Conservation (phyloP, 2,113 vertebrate genomes). For the Cheilinus undulatus region DNA sequence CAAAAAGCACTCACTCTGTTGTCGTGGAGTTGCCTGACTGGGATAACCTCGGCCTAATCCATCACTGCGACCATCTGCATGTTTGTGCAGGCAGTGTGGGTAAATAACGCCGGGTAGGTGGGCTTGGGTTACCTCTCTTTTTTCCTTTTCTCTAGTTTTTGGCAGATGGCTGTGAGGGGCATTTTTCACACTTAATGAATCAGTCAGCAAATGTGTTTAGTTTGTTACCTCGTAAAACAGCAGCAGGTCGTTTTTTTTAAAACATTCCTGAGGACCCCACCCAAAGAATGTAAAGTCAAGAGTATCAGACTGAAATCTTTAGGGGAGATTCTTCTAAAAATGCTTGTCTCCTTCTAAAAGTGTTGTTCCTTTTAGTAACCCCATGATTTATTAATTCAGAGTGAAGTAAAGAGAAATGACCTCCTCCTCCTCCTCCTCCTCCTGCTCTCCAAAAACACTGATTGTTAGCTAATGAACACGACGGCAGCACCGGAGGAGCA, state of each 20-base stretch:
- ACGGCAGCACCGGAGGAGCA: slow-evolving; percentile 59
- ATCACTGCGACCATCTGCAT: slow-evolving; percentile 76
- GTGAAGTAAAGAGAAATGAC: not conserved
- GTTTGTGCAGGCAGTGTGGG: slow-evolving; percentile 78
- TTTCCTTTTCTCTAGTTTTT: slow-evolving; percentile 36
- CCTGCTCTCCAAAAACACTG: slow-evolving; percentile 50
- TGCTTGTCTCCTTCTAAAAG: not conserved
- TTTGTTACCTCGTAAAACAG: slow-evolving; percentile 71
- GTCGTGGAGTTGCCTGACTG: slow-evolving; percentile 58
- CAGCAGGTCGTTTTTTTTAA: slow-evolving; percentile 54
- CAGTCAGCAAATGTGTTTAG: slow-evolving; percentile 75
- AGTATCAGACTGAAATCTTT: slow-evolving; percentile 43
- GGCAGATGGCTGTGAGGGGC: slow-evolving; percentile 63
- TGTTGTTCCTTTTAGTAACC: not conserved
- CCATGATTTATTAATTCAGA: slow-evolving; percentile 31
- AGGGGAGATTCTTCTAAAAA: slow-evolving; percentile 44
- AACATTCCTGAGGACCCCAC: slow-evolving; percentile 64
- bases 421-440: slow-evolving; percentile 4
- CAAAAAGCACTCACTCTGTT: slow-evolving; percentile 65
- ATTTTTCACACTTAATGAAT: slow-evolving; percentile 78
- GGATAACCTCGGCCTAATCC: slow-evolving; percentile 77
- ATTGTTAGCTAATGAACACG: slow-evolving; percentile 76
- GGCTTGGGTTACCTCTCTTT: slow-evolving; percentile 69
- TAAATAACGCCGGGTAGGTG: slow-evolving; percentile 78
- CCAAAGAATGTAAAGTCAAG: slow-evolving; percentile 28